Evolutionary conservation across 2,888 invertebrate species (phyloP).

Genomic region (Orthosia incerta): DNA sequence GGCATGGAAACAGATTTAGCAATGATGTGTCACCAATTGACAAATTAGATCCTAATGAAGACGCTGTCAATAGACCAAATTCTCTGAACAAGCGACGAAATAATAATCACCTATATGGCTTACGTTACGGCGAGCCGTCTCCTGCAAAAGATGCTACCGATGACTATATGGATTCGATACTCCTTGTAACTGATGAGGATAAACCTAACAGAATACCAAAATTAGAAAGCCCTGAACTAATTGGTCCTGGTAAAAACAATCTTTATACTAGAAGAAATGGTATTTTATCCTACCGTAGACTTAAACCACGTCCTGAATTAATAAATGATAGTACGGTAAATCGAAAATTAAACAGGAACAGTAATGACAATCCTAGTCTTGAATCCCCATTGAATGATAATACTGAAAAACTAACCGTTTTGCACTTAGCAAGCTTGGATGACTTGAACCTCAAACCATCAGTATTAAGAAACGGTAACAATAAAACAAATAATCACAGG

Average conservation of each 20-base stretch:
- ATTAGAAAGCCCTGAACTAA: conserved; percentile 4
- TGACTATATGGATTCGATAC: conserved; percentile 21
- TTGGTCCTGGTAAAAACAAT: not conserved
- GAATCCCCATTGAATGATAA: not conserved
- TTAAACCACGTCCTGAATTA: not conserved
- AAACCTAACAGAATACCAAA: conserved; percentile 21
- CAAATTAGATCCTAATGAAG: not conserved
- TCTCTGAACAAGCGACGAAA: conserved; percentile 11
- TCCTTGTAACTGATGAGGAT: conserved; percentile 23
- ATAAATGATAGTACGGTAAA: not conserved
- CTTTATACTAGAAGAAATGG: conserved; percentile 8
- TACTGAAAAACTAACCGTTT: conserved; percentile 1
- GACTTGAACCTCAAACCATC: conserved; percentile 9
- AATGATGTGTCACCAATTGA: conserved; percentile 11
- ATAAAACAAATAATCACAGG: conserved; percentile 9
- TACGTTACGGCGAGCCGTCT: not conserved
- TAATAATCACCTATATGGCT: not conserved
- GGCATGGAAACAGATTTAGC: conserved; percentile 2
- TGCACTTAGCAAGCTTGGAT: conserved; percentile 12
- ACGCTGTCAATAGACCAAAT: not conserved
- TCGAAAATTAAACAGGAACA: conserved; percentile 9
- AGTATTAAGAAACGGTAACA: conserved; percentile 1
- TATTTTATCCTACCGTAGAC: not conserved
- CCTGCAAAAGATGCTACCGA: not conserved
- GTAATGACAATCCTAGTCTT: not conserved